These are phyloP conservation scores for Pomphorhynchus laevis DNA, from an alignment of 1,140 invertebrate species.

Conservation along the genomic window DNA sequence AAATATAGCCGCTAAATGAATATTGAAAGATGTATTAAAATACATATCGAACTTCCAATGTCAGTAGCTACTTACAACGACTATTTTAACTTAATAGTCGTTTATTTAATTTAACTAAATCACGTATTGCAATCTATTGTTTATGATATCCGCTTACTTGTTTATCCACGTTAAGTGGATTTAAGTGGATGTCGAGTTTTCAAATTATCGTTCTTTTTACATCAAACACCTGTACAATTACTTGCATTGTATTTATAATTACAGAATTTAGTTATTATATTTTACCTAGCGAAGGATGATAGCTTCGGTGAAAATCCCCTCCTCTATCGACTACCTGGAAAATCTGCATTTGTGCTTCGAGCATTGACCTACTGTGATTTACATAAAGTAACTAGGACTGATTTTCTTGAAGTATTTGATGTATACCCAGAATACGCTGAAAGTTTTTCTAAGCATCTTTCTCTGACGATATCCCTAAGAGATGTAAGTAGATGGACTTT, in stretches of 20 bases:
- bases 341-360: conserved; percentile 77
- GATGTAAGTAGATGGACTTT: conserved; percentile 31
- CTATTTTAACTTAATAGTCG: no score
- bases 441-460: conserved; percentile 56
- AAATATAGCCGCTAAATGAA: no score
- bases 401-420: conserved; percentile 71
- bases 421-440: conserved; percentile 82
- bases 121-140: no score
- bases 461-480: conserved; percentile 74
- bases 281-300: conserved; percentile 48
- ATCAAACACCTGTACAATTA: no score
- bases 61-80: no score
- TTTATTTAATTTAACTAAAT: no score
- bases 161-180: background rate
- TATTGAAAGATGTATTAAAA: no score
- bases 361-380: conserved; percentile 95
- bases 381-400: conserved; percentile 74
- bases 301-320: conserved; percentile 93
- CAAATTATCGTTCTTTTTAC: no score
- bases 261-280: conserved; percentile 2
- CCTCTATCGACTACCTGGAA: conserved; percentile 52
- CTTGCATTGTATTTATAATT: background rate
- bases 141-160: background rate
- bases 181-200: no score
- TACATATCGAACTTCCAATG: no score